Percentiles rank a stretch among this genome's conserved stretches.
phyloP scores from a whole-genome alignment of 1,140 invertebrate genomes.

The Drosophila virilis region DNA sequence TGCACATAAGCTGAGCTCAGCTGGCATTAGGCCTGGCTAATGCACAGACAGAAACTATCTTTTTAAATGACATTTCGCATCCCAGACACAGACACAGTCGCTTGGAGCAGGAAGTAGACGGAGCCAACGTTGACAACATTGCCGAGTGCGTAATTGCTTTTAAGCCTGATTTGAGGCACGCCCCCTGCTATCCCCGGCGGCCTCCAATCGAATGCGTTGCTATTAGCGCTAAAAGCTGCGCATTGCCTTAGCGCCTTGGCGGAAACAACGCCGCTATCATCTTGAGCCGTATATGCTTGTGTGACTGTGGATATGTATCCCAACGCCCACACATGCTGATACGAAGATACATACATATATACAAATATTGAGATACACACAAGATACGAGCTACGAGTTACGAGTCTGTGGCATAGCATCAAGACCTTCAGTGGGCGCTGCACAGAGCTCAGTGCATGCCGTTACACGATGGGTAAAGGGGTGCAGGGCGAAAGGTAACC shows the following conservation, averaged over 20 bases:
- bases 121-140: conserved; percentile 57
- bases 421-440: conserved; percentile 25
- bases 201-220: conserved; percentile 34
- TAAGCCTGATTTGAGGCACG: conserved; percentile 58
- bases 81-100: conserved; percentile 19
- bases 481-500: not conserved
- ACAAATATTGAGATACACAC: conserved; percentile 6
- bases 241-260: conserved; percentile 43
- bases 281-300: not conserved
- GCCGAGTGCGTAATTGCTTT: conserved; percentile 71
- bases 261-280: conserved; percentile 50
- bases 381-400: conserved; percentile 1
- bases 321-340: conserved; percentile 19
- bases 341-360: not conserved
- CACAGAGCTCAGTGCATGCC: conserved; percentile 17
- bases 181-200: conserved; percentile 28
- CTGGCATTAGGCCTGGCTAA: conserved; percentile 18
- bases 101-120: conserved; percentile 37
- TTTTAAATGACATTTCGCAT: conserved; percentile 25
- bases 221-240: conserved; percentile 63
- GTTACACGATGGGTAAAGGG: not conserved
- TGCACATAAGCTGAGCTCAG: not conserved
- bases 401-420: not conserved
- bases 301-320: conserved; percentile 19
- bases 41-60: conserved; percentile 20